Percentiles rank a stretch among this genome's conserved stretches.
phyloP scores from a whole-genome alignment of 2,113 vertebrate genomes.

The Ageneiosus marmoratus region DNA sequence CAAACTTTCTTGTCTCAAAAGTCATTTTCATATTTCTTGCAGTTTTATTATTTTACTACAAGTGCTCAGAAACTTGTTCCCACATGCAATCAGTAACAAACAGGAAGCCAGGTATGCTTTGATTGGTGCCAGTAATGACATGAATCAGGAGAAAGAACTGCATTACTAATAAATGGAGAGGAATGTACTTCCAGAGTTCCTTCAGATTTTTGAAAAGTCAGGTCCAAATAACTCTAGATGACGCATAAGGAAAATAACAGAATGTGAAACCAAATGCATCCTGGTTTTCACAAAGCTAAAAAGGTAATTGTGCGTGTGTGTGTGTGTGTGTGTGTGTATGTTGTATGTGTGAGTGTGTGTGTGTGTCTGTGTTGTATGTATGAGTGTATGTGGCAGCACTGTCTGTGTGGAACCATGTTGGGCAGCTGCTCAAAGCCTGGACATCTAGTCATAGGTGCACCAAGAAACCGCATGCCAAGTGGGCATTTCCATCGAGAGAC shows the following conservation, averaged over 20 bases:
- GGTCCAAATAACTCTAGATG: constrained; percentile 10
- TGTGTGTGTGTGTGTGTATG: constrained; percentile 40
- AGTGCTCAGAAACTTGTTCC: constrained; percentile 72
- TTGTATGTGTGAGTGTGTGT: constrained; percentile 44
- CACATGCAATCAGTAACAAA: constrained; percentile 77
- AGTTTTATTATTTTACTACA: constrained; percentile 63
- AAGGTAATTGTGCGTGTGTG: constrained; percentile 32
- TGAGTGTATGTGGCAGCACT: constrained; percentile 37
- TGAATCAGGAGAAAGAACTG: constrained; percentile 76
- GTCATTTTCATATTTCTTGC: constrained; percentile 46
- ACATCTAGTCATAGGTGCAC: constrained; percentile 30
- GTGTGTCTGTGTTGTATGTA: constrained; percentile 42
- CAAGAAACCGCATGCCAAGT: neutral
- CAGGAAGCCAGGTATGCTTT: constrained; percentile 76
- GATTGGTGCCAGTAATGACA: constrained; percentile 77
- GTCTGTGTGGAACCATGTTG: constrained; percentile 36
- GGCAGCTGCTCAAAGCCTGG: constrained; percentile 38
- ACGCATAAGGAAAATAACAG: constrained; percentile 15
- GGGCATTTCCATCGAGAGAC: constrained; percentile 37
- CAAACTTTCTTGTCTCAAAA: constrained; percentile 63
- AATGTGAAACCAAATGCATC: constrained; percentile 44
- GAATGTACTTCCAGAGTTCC: constrained; percentile 35
- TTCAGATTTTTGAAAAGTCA: constrained; percentile 19
- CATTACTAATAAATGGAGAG: constrained; percentile 60
- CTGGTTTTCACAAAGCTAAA: constrained; percentile 39